phyloP scores from a whole-genome alignment of 2,797 vertebrate species.

The Lithobates pipiens region DNA sequence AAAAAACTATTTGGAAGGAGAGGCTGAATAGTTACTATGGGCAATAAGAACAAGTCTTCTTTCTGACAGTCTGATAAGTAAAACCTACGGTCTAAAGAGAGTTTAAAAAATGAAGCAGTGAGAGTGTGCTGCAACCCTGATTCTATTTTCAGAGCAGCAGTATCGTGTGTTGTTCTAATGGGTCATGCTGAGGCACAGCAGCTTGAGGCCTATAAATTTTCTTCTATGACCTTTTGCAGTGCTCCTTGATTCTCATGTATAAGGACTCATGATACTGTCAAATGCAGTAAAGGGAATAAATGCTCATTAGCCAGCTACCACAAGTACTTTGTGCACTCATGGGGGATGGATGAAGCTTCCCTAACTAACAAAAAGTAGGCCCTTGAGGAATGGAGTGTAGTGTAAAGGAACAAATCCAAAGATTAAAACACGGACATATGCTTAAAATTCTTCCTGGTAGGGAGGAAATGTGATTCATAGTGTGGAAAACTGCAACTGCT shows the following conservation, averaged over 20 bases:
- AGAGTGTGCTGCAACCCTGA: constrained; percentile 15
- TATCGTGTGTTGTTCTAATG: constrained; percentile 39
- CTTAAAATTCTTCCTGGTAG: not conserved
- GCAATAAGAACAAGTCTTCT: not conserved
- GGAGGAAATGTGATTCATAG: constrained; percentile 2
- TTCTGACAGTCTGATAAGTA: not conserved
- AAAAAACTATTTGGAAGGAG: not conserved
- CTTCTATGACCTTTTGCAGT: constrained; percentile 48
- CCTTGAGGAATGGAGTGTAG: constrained; percentile 30
- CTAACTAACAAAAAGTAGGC: constrained; percentile 52
- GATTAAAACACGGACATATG: constrained; percentile 26
- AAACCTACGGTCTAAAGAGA: not conserved
- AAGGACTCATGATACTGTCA: constrained; percentile 34
- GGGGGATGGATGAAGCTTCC: constrained; percentile 43
- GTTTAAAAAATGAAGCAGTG: not conserved
- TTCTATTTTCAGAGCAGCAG: constrained; percentile 29
- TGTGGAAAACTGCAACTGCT: not conserved
- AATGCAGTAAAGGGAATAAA: constrained; percentile 59
- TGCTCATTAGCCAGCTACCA: constrained; percentile 52
- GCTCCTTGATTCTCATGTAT: constrained; percentile 57
- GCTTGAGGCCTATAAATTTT: constrained; percentile 60
- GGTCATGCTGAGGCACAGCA: constrained; percentile 47
- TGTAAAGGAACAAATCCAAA: constrained; percentile 24
- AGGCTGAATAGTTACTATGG: not conserved
- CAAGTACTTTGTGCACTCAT: constrained; percentile 34